Evolutionary conservation across 2,797 vertebrate species (phyloP), one percentile per base, ranked within the genome.

Genomic region (Arremon aurantiirostris): DNA sequence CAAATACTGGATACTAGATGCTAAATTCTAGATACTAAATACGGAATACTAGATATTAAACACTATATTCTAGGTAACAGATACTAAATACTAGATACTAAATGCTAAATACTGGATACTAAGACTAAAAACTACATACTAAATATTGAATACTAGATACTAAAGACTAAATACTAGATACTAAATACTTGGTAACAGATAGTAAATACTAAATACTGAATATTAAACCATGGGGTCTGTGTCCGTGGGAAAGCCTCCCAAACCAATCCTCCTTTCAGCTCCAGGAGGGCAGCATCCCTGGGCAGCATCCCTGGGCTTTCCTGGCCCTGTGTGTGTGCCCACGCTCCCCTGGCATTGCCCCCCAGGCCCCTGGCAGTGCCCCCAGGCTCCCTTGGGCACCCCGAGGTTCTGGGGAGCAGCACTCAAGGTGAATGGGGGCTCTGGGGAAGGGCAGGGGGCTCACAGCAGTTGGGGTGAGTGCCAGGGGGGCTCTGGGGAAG

Each of bases 171-270:
- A 50, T 50, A 30, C 9, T 47, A 3, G 1, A 35, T 21, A 11
- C 4, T 4, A 10, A 15, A 41, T 6, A 6, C 37, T 20, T 8
- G 12, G 12, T 50, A 30, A 4, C 11, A 28, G 17, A 32, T 11
- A 7, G 6, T 12, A 18, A 8, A 32, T 15, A 9, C 3, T 12
- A 5, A 2, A 16, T 7, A 4, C 2, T 24, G 1, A 27, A 22
- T 12, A 8, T 5, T 1, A 2, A 19, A 3, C 17, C 46, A 5
- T 2, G 5, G n/a, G 28, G 1, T 14, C 9, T 3, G 39, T 37
- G n/a, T 19, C 22, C 34, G 1, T 16, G 4, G 28, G 23, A 20
- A 5, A 18, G 2, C 6, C 44, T 14, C 27, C 55, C n/a, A 2
- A 32, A 63, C 21, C 26, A 52, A 52, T 12, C 11, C 50, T 19